phyloP scores from a whole-genome alignment of 2,888 invertebrate genomes.

The Drosophila diplacantha region DNA sequence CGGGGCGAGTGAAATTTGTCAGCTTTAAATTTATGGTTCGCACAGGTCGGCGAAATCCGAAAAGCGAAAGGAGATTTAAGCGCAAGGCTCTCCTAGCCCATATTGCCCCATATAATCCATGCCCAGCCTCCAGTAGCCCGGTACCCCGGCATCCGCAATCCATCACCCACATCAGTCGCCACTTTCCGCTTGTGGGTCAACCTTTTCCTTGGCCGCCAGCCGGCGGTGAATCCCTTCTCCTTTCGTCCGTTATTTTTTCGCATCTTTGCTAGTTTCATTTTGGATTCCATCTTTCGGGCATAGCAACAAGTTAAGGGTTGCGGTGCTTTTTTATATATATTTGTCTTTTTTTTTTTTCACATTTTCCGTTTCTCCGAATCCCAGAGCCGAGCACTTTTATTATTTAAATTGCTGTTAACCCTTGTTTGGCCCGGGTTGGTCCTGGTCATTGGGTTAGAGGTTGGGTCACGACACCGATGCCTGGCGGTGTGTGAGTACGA shows the following conservation, averaged over 20 bases:
- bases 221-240: slow-evolving; percentile 20
- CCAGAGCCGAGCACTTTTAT: slow-evolving; percentile 55
- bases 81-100: slow-evolving; percentile 19
- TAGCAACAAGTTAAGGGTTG: slow-evolving; percentile 77
- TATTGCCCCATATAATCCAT: slow-evolving; percentile 17
- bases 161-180: slow-evolving; percentile 23
- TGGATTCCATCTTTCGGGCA: slow-evolving; percentile 41
- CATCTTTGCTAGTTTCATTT: slow-evolving; percentile 50
- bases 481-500: slow-evolving; percentile 39
- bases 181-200: slow-evolving; percentile 46
- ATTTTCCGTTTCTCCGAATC: slow-evolving; percentile 32
- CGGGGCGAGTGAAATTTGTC: slow-evolving; percentile 51
- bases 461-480: slow-evolving; percentile 55
- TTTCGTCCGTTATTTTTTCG: slow-evolving; percentile 22
- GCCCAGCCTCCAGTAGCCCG: neutral
- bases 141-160: slow-evolving; percentile 3
- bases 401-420: slow-evolving; percentile 73
- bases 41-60: slow-evolving; percentile 49
- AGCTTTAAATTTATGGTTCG: slow-evolving; percentile 52
- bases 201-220: slow-evolving; percentile 29
- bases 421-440: slow-evolving; percentile 65
- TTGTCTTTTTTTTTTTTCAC: slow-evolving; percentile 22
- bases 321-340: slow-evolving; percentile 13
- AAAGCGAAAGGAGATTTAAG: slow-evolving; percentile 28
- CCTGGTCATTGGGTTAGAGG: slow-evolving; percentile 44